phyloP scores from a whole-genome alignment of 2,797 vertebrate genomes.

The Sebastes miniatus region DNA sequence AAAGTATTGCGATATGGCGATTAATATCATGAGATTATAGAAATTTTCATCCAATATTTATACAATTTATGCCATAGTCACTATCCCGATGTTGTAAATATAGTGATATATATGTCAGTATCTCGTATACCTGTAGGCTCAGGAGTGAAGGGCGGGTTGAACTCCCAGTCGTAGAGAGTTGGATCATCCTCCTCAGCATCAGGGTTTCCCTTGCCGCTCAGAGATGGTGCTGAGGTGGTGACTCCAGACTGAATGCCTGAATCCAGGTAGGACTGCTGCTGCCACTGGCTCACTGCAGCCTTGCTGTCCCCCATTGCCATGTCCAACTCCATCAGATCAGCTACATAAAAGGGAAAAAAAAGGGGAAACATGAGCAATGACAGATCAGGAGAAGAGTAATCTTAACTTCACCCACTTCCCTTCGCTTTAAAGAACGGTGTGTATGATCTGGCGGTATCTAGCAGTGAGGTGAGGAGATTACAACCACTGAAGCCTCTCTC shows the following conservation, averaged over 20 bases:
- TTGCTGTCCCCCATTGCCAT: conserved; percentile 99
- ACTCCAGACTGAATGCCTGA: conserved; percentile 99
- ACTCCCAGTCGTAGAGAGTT: conserved; percentile 96
- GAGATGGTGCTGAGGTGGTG: conserved; percentile 96
- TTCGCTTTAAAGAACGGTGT: too few relatives aligned
- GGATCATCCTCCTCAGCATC: conserved; percentile 97
- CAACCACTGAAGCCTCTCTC: too few relatives aligned
- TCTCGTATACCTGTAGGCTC: conserved; percentile 88
- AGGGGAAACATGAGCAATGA: neutral
- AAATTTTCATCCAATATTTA: neutral
- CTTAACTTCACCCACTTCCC: neutral
- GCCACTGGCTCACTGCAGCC: conserved; percentile 96
- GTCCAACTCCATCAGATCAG: conserved; percentile 99
- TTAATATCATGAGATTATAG: neutral
- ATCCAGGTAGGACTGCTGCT: conserved; percentile 97
- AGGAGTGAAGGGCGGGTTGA: conserved; percentile 95
- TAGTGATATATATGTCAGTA: neutral
- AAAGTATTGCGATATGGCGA: conserved; percentile 26
- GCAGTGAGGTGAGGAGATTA: too few relatives aligned
- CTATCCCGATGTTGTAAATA: neutral
- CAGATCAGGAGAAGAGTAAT: neutral
- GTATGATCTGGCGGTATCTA: neutral
- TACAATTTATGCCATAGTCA: neutral
- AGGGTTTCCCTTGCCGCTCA: conserved; percentile 97
- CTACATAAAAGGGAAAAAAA: conserved; percentile 67